Evolutionary conservation across 2,888 invertebrate species (phyloP).

Genomic region (Agrypnus murinus): DNA sequence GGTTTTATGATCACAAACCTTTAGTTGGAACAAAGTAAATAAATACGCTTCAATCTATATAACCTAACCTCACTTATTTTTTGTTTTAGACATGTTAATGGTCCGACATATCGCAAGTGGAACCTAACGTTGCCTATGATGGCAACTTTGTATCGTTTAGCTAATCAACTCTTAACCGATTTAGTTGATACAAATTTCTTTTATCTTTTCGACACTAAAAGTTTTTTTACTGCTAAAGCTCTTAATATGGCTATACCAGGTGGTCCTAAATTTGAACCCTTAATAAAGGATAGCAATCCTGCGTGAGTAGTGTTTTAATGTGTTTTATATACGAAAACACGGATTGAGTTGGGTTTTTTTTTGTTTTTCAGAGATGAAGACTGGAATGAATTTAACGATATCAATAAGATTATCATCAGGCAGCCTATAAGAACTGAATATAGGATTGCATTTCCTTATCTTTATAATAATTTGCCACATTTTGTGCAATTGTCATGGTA

Average conservation of each 20-base stretch:
- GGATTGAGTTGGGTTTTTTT: too few relatives aligned
- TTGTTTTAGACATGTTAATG: conserved; percentile 87
- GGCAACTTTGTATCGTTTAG: conserved; percentile 97
- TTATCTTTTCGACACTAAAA: conserved; percentile 98
- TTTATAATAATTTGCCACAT: conserved; percentile 99
- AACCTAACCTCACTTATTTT: not conserved
- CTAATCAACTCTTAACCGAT: conserved; percentile 98
- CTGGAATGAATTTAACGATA: conserved; percentile 99
- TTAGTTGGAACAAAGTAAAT: conserved; percentile 89
- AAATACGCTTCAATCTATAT: not conserved
- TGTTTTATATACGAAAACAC: too few relatives aligned
- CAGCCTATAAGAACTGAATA: conserved; percentile 99
- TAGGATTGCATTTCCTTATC: conserved; percentile 98
- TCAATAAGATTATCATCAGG: conserved; percentile 99
- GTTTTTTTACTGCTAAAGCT: conserved; percentile 99
- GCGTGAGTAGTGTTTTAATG: conserved; percentile 78
- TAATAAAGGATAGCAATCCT: conserved; percentile 97
- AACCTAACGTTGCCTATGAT: conserved; percentile 96
- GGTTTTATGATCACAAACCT: conserved; percentile 99
- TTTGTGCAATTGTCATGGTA: conserved; percentile 99
- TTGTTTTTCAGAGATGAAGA: conserved; percentile 89
- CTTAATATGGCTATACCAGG: conserved; percentile 99
- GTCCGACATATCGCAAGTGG: conserved; percentile 97
- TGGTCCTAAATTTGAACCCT: conserved; percentile 99
- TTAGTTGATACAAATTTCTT: conserved; percentile 99